phyloP scores from a whole-genome alignment of 1,140 invertebrate genomes.

The Sinonovacula constricta region DNA sequence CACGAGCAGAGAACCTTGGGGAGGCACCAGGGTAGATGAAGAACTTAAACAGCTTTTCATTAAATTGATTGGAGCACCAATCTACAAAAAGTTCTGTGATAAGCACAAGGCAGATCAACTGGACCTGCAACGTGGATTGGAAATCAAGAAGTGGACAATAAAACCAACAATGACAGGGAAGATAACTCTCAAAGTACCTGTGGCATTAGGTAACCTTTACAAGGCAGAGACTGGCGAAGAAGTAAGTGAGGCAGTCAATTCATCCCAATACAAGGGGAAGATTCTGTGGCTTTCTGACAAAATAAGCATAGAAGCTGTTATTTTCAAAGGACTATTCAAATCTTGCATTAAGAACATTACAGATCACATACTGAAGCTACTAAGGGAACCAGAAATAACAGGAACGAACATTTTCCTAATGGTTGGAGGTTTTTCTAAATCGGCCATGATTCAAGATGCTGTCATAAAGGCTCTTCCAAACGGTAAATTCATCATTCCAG shows the following conservation, averaged over 20 bases:
- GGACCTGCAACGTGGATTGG: constrained; percentile 4
- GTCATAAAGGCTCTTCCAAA: constrained; percentile 27
- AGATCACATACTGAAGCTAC: constrained; percentile 18
- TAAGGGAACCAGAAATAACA: constrained; percentile 1
- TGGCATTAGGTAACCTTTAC: neutral
- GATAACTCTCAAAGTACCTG: constrained; percentile 13
- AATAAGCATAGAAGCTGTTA: constrained; percentile 22
- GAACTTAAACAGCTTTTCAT: neutral
- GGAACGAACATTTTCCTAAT: constrained; percentile 42
- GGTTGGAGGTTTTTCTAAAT: constrained; percentile 55
- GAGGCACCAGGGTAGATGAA: too few species aligned
- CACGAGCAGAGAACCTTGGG: too few species aligned
- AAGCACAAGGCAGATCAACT: constrained; percentile 3
- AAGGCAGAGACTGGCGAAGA: neutral
- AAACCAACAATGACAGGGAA: neutral
- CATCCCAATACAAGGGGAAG: neutral
- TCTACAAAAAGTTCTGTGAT: too few species aligned
- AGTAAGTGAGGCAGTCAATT: neutral
- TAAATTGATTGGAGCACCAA: neutral
- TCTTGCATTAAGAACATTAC: constrained; percentile 15
- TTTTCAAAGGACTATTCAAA: constrained; percentile 26
- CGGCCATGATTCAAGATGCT: constrained; percentile 32
- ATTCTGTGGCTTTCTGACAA: constrained; percentile 33
- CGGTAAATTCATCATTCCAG: constrained; percentile 38
- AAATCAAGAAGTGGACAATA: constrained; percentile 1